Evolutionary conservation across 1,140 invertebrate genomes (phyloP).

Genomic region (Drosophila asahinai): DNA sequence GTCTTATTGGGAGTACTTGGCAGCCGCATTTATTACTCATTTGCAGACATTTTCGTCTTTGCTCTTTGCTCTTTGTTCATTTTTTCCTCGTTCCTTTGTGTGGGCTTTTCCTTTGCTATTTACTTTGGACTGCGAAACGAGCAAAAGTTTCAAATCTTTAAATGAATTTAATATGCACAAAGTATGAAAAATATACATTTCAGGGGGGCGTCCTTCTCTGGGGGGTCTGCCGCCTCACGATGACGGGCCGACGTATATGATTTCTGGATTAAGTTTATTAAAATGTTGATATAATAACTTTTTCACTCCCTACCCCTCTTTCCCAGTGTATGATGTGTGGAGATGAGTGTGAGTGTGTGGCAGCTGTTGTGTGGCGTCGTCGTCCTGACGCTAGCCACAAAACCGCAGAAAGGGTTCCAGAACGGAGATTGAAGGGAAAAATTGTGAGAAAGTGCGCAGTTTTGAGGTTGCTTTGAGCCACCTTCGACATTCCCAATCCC

Average conservation of each 20-base stretch:
- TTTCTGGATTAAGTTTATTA: conserved; percentile 51
- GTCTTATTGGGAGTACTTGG: conserved; percentile 34
- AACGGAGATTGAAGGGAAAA: neutral
- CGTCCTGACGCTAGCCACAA: conserved; percentile 35
- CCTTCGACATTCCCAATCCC: conserved; percentile 3
- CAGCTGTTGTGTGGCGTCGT: conserved; percentile 43
- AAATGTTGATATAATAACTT: conserved; percentile 52
- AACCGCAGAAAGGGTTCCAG: conserved; percentile 29
- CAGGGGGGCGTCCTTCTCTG: neutral
- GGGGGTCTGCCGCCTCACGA: no score
- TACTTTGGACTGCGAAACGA: conserved; percentile 72
- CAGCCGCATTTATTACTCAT: conserved; percentile 77
- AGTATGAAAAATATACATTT: conserved; percentile 44
- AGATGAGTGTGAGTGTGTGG: neutral
- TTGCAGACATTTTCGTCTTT: conserved; percentile 65
- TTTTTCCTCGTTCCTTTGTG: conserved; percentile 3
- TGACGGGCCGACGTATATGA: conserved; percentile 5
- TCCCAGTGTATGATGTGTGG: conserved; percentile 1
- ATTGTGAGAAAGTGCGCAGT: neutral
- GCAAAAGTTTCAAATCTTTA: conserved; percentile 74
- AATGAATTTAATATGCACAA: conserved; percentile 72
- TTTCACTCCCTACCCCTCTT: neutral
- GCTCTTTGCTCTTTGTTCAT: conserved; percentile 9
- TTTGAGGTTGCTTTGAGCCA: conserved; percentile 18
- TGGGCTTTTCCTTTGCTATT: conserved; percentile 60